Conservation (phyloP, 1,140 invertebrate species). For the Penaeus indicus region DNA sequence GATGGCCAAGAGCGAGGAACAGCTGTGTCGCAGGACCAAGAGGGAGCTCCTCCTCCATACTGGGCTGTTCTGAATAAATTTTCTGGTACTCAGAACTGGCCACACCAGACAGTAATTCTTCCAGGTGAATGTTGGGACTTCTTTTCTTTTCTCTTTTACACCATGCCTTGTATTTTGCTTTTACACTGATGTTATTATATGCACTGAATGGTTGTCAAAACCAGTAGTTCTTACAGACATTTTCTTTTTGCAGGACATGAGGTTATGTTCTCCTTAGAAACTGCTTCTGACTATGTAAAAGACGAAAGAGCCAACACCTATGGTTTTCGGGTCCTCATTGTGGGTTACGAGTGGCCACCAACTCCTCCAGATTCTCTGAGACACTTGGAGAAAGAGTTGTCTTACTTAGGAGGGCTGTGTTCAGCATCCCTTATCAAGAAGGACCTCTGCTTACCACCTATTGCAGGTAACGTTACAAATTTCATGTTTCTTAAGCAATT, state of each 20-base stretch:
- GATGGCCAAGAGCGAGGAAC: slow-evolving; percentile 44
- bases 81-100: slow-evolving; percentile 84
- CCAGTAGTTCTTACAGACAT: slow-evolving; percentile 36
- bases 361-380: slow-evolving; percentile 73
- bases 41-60: slow-evolving; percentile 70
- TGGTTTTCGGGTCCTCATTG: slow-evolving; percentile 92
- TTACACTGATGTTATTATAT: too few relatives aligned
- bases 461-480: slow-evolving; percentile 72
- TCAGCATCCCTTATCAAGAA: slow-evolving; percentile 89
- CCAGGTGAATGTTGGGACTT: slow-evolving; percentile 76
- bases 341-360: slow-evolving; percentile 88
- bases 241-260: slow-evolving; percentile 81
- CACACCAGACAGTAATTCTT: slow-evolving; percentile 85
- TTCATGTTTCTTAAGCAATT: too few relatives aligned
- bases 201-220: too few relatives aligned
- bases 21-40: slow-evolving; percentile 65
- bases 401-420: slow-evolving; percentile 92
- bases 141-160: not conserved
- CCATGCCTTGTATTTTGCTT: too few relatives aligned
- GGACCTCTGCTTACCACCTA: slow-evolving; percentile 81
- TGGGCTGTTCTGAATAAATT: slow-evolving; percentile 83
- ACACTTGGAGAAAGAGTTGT: slow-evolving; percentile 89
- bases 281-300: slow-evolving; percentile 94
- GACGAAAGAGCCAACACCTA: slow-evolving; percentile 87
- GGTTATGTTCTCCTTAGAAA: slow-evolving; percentile 94